phyloP scores from a whole-genome alignment of 2,797 vertebrate genomes.

The Chiroxiphia lanceolata region DNA sequence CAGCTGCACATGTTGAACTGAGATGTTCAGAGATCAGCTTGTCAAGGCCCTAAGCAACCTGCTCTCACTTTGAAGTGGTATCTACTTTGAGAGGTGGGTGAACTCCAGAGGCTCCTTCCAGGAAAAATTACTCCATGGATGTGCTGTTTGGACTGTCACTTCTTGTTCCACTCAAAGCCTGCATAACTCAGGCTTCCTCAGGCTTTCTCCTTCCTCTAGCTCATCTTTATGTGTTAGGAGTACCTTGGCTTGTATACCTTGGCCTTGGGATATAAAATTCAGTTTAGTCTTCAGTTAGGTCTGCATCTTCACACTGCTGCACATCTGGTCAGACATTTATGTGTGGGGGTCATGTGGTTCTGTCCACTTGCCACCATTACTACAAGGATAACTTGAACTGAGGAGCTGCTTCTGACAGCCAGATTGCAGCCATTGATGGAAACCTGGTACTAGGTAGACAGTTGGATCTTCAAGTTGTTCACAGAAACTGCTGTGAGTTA shows the following conservation, averaged over 20 bases:
- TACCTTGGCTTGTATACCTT: background rate
- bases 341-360: background rate
- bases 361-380: background rate
- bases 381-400: background rate
- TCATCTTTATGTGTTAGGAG: background rate
- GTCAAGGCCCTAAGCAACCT: background rate
- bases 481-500: background rate
- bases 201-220: background rate
- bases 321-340: background rate
- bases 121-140: background rate
- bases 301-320: background rate
- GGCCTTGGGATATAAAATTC: background rate
- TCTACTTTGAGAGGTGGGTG: background rate
- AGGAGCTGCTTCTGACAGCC: background rate
- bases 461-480: background rate
- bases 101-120: background rate
- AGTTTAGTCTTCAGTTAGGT: background rate
- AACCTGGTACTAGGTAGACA: background rate
- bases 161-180: background rate
- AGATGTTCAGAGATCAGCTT: background rate
- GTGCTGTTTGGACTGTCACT: background rate
- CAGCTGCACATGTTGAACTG: background rate
- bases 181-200: background rate
- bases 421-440: background rate
- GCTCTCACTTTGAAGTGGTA: background rate